Conservation (phyloP, 1,140 invertebrate species). For the Latrodectus geometricus region DNA sequence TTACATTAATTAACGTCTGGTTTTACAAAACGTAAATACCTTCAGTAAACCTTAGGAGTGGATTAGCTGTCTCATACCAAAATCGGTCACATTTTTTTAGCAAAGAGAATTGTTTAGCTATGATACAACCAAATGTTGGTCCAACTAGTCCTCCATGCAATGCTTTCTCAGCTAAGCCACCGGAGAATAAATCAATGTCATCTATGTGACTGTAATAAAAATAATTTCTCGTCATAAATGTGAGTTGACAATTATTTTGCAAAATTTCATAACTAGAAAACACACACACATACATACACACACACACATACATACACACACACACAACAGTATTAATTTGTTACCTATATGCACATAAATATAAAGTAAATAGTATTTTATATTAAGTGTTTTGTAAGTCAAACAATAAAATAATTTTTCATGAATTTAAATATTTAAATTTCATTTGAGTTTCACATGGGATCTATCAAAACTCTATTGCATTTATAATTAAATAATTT, state of each 20-base stretch:
- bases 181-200: slow-evolving; percentile 74
- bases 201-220: slow-evolving; percentile 72
- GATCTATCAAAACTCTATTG: too few species aligned
- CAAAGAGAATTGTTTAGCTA: slow-evolving; percentile 75
- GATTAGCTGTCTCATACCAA: slow-evolving; percentile 93
- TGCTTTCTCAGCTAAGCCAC: slow-evolving; percentile 72
- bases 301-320: too few species aligned
- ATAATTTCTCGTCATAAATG: not conserved
- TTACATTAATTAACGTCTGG: too few species aligned
- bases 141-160: slow-evolving; percentile 73
- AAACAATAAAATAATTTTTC: too few species aligned
- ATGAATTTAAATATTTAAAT: too few species aligned
- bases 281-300: not conserved
- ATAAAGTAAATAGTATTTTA: too few species aligned
- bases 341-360: too few species aligned
- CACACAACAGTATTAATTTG: not conserved
- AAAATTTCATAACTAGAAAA: too few species aligned
- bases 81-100: slow-evolving; percentile 90
- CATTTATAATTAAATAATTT: too few species aligned
- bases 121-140: slow-evolving; percentile 75
- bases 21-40: not conserved
- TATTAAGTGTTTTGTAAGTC: too few species aligned
- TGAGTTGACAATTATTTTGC: not conserved
- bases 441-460: too few species aligned
- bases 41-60: slow-evolving; percentile 85